These are phyloP conservation scores for Macrotrachela quadricornifera DNA, from an alignment of 1,140 invertebrate species.

Conservation along the genomic window DNA sequence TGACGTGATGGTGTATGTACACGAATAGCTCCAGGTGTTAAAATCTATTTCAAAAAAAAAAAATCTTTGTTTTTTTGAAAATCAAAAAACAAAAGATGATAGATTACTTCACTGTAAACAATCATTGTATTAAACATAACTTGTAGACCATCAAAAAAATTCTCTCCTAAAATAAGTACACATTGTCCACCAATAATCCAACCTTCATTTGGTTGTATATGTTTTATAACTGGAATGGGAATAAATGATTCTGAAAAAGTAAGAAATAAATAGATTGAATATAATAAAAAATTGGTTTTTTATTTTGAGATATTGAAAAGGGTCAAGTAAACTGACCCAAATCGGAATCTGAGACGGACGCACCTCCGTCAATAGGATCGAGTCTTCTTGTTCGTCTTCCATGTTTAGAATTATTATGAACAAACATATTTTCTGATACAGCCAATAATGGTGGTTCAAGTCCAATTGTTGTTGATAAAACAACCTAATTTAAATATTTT, in stretches of 20 bases:
- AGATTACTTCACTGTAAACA: constrained; percentile 98
- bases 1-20: constrained; percentile 90
- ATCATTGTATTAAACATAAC: constrained; percentile 94
- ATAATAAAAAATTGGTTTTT: constrained; percentile 4
- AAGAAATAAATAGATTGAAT: constrained; percentile 35
- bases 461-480: constrained; percentile 78
- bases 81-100: no score
- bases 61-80: no score
- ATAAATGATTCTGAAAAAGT: no score
- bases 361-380: constrained; percentile 58
- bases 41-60: no score
- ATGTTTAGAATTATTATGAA: constrained; percentile 99
- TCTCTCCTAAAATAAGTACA: constrained; percentile 95
- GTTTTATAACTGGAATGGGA: constrained; percentile 86
- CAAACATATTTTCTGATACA: constrained; percentile 95
- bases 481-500: no score
- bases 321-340: no score
- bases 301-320: no score
- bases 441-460: constrained; percentile 91
- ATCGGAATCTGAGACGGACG: constrained; percentile 11
- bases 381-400: constrained; percentile 78
- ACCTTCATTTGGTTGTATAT: constrained; percentile 90
- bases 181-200: constrained; percentile 84
- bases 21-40: constrained; percentile 83
- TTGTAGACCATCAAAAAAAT: constrained; percentile 96